Conservation (phyloP, 1,140 invertebrate genomes). For the Papilio helenus region DNA sequence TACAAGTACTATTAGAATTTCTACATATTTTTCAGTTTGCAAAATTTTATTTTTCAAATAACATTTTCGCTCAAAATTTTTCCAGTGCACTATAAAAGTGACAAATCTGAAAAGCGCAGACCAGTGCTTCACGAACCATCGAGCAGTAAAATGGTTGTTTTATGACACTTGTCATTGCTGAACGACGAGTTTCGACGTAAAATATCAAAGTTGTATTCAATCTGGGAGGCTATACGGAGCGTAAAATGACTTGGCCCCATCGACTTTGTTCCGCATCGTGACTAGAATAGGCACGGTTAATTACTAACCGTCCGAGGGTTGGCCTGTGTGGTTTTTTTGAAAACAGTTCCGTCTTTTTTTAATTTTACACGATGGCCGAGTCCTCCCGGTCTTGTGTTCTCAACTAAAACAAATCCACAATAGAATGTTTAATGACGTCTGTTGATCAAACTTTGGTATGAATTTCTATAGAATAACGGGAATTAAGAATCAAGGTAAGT, state of each 20-base stretch:
- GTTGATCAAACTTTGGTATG: neutral
- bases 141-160: conserved; percentile 41
- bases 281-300: conserved; percentile 39
- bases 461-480: neutral
- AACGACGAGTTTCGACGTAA: conserved; percentile 34
- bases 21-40: neutral
- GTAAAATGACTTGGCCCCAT: conserved; percentile 45
- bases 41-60: neutral
- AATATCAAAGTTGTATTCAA: conserved; percentile 50
- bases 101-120: neutral
- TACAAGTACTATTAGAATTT: neutral
- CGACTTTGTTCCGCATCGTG: conserved; percentile 38
- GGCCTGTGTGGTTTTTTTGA: conserved; percentile 29
- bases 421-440: conserved; percentile 17
- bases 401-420: conserved; percentile 16
- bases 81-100: neutral
- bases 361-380: conserved; percentile 27
- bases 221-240: conserved; percentile 43
- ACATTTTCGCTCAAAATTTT: neutral
- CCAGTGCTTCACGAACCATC: conserved; percentile 38
- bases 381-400: neutral
- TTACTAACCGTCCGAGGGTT: conserved; percentile 36
- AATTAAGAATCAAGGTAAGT: neutral
- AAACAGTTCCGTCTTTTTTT: conserved; percentile 33
- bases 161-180: conserved; percentile 40